Conservation (phyloP, 1,140 invertebrate species). For the honey bee (Apis mellifera) region Amel_HAv3.1 CM009941.2:10867501-10868000, state of each 20-base stretch:
- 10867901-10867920: no score
- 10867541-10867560: slow-evolving; percentile 7
- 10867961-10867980: no score
- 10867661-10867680: slow-evolving; percentile 2
- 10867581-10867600: neutral
- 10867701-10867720: neutral
- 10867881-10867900: no score
- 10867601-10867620: slow-evolving; percentile 32
- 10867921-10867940: no score
- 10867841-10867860: no score
- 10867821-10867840: no score
- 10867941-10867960: no score
- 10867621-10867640: slow-evolving; percentile 6
- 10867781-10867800: no score
- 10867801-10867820: no score
- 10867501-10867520: neutral
- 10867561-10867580: slow-evolving; percentile 4
- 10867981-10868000: no score
- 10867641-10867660: neutral
- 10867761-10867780: no score
- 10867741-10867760: neutral
- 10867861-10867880: no score
- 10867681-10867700: neutral
- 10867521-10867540: neutral
- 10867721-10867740: neutral